Percentiles rank a stretch among this genome's conserved stretches.
phyloP scores from a whole-genome alignment of 1,140 invertebrate genomes.

The Reticulitermes speratus region DNA sequence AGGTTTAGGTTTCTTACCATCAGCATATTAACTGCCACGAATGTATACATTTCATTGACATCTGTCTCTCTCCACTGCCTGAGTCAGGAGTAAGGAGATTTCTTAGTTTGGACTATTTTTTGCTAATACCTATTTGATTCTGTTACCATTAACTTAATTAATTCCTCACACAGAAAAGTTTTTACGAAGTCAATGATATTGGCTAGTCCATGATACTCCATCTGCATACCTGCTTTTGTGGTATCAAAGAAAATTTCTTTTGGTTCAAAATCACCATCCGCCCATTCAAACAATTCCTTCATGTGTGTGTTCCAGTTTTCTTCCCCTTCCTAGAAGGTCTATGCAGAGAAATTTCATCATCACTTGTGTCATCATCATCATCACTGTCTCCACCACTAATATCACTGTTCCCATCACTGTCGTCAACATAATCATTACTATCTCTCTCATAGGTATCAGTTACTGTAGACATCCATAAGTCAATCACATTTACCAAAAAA shows the following conservation, averaged over 20 bases:
- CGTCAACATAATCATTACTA: too few species aligned
- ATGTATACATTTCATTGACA: not conserved
- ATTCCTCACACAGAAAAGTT: not conserved
- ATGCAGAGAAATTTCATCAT: not conserved
- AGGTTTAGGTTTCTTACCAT: not conserved
- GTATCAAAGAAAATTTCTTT: not conserved
- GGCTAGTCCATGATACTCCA: not conserved
- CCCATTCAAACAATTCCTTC: not conserved
- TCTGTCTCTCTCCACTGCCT: not conserved
- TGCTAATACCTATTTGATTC: not conserved
- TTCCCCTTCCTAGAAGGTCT: not conserved
- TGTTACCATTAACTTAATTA: not conserved
- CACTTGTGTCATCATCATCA: not conserved
- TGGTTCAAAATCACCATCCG: not conserved
- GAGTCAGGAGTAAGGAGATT: not conserved
- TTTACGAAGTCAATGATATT: not conserved
- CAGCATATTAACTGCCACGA: not conserved
- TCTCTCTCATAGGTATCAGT: too few species aligned
- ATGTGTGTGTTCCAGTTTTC: not conserved
- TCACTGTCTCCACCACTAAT: not conserved
- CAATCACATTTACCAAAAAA: too few species aligned
- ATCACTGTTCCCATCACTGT: not conserved
- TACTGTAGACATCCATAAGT: too few species aligned
- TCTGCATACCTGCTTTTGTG: not conserved
- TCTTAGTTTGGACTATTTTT: not conserved